Percentiles rank a stretch among this genome's conserved stretches.
Evolutionary conservation across 2,797 vertebrate species (phyloP).

Genomic region (Leptodactylus fallax): DNA sequence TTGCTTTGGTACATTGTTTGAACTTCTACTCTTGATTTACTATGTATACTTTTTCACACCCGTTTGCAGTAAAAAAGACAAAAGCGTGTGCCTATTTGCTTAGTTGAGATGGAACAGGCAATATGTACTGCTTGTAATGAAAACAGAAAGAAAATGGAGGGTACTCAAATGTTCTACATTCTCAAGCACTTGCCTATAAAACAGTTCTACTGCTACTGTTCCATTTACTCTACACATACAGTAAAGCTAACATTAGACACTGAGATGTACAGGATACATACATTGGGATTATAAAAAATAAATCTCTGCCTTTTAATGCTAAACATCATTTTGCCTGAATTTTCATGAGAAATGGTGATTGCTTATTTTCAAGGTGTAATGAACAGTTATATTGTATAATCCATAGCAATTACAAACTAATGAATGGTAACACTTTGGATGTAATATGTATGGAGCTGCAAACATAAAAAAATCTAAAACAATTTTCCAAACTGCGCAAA

Average conservation of each 20-base stretch:
- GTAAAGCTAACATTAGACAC: not conserved
- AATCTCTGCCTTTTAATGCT: constrained; percentile 40
- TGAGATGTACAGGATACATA: constrained; percentile 44
- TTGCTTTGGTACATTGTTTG: constrained; percentile 56
- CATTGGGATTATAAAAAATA: constrained; percentile 27
- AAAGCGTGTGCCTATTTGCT: constrained; percentile 43
- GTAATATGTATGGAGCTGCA: not conserved
- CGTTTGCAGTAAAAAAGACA: constrained; percentile 37
- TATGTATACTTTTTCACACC: constrained; percentile 49
- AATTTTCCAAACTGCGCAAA: not conserved
- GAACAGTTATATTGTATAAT: constrained; percentile 7
- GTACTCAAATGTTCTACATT: constrained; percentile 35
- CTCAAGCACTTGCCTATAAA: constrained; percentile 33
- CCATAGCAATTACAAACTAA: not conserved
- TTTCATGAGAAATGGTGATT: constrained; percentile 17
- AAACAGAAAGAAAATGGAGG: constrained; percentile 21
- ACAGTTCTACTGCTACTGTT: constrained; percentile 40
- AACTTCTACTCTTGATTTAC: constrained; percentile 46
- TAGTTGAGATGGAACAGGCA: constrained; percentile 41
- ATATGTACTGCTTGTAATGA: constrained; percentile 25
- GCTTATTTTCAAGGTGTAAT: constrained; percentile 6
- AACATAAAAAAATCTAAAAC: not conserved
- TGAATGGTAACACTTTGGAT: not conserved
- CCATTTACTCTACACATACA: constrained; percentile 28
- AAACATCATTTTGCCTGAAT: constrained; percentile 34